Evolutionary conservation across 2,888 invertebrate genomes (phyloP), one percentile per base, ranked within the genome.

Genomic region (Agrotis exclamationis): DNA sequence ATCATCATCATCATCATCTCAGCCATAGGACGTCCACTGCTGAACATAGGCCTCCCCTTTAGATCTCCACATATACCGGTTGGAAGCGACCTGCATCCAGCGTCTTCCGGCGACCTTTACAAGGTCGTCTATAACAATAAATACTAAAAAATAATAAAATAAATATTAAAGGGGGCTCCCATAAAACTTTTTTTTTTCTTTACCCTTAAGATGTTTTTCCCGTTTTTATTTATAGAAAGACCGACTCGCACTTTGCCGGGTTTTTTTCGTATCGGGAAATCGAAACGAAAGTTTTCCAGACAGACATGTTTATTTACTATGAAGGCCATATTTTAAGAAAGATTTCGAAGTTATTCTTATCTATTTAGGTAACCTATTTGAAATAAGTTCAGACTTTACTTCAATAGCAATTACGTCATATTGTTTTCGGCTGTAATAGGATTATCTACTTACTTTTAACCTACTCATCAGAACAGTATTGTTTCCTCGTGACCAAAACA

Each of bases 401-500:
- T 78, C 20, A 33, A 48, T 57, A 58, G 14, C 39, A 62, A 39
- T 74, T 62, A 16, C 57, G 13, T 71, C 53, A 57, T 24, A 39
- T 63, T 71, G 72, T 58, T 62, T 63, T 63, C 47, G 39, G 13
- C 13, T 20, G 4, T 78, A 78, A 78, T 63, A 3, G 57, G 57
- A 74, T 74, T 78, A 74, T 70, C n/a, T 22, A n/a, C 44, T n/a
- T 70, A n/a, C n/a, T 14, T 39, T 47, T 22, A 50, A 76, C 60
- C 13, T 62, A 47, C 56, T 47, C 16, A 16, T 39, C 20, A 50
- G 70, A 68, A 44, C 1, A 45, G 33, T 51, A 45, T 53, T 44
- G 5, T n/a, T 48, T 44, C 13, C 28, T 13, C 33, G 33, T 33
- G 33, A 13, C 56, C n/a, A n/a, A 56, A 56, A 56, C 33, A 33